These are phyloP conservation scores for Drosophila pandora DNA, from an alignment of 1,140 invertebrate species.

Conservation along the genomic window DNA sequence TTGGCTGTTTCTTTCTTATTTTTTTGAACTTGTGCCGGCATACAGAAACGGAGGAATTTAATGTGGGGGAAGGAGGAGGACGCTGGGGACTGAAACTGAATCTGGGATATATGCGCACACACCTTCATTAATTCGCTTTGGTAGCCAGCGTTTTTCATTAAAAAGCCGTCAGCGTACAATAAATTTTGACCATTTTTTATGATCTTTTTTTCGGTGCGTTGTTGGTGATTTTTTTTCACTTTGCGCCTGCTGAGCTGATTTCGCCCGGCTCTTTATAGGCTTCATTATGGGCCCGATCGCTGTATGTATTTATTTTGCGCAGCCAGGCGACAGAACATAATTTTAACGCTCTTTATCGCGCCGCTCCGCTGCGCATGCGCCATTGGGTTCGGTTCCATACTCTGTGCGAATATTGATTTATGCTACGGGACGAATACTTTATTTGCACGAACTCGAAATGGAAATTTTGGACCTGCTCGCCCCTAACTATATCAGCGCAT, in stretches of 20 bases:
- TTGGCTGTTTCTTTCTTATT: conserved; percentile 15
- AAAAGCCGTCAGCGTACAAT: conserved; percentile 81
- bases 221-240: conserved; percentile 44
- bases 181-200: conserved; percentile 69
- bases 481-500: conserved; percentile 42
- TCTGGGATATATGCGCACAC: conserved; percentile 59
- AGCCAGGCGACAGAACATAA: conserved; percentile 77
- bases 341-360: conserved; percentile 77
- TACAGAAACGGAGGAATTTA: conserved; percentile 20
- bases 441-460: conserved; percentile 11
- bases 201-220: not conserved
- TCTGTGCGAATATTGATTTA: conserved; percentile 71
- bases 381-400: conserved; percentile 29
- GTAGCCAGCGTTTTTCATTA: conserved; percentile 80
- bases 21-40: conserved; percentile 74
- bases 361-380: conserved; percentile 66
- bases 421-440: conserved; percentile 24
- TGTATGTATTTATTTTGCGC: conserved; percentile 74
- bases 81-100: conserved; percentile 7
- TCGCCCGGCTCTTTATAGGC: conserved; percentile 64
- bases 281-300: conserved; percentile 69
- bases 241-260: conserved; percentile 69
- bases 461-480: conserved; percentile 16
- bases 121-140: conserved; percentile 80
- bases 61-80: not conserved